Evolutionary conservation across 2,888 invertebrate genomes (phyloP), one percentile per base, ranked within the genome.

Genomic region (Luffia ferchaultella): DNA sequence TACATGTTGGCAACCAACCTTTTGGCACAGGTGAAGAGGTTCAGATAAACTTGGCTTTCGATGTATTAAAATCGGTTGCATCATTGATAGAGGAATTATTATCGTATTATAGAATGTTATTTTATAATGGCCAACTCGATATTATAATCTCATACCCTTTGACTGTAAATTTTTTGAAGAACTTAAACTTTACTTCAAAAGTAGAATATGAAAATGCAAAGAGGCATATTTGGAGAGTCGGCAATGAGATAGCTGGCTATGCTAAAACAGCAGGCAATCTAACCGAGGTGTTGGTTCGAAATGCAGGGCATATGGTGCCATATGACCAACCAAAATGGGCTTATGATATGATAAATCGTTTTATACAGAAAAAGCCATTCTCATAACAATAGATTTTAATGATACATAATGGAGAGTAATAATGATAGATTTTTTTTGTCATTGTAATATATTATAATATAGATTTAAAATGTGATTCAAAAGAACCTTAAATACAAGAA

Each of bases 271-370:
- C 88, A 16, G 89, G 89, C 0, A 90, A 91, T 62, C 73, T 93
- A 18, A 88, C 89, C 0, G 92, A 92, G 61, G 84, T 92, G 1
- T 63, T 93, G 56, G 88, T 93, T 0, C 79, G 93, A 41, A 88
- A 91, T 72, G 90, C 93, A 7, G 93, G 94, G 0, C 93, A 94
- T 62, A 90, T 93, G 84, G 87, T 88, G 1, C 88, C 89, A 0
- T 65, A 70, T 47, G 88, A 89, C 59, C 86, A 89, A 57, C 88
- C 89, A 0, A 73, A 80, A 54, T 86, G 85, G 78, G 85, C 86
- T 0, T 72, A 80, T 2, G 82, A 88, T 60, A 67, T 89, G 61
- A 85, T 89, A 41, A 79, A 73, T 45, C 74, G 74, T 55, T 89
- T 89, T 65, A 70, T 86, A 41, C 60, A 60, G 12, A 19, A 19